phyloP scores from a whole-genome alignment of 2,113 vertebrate species.

The Petrocephalus zakoni region DNA sequence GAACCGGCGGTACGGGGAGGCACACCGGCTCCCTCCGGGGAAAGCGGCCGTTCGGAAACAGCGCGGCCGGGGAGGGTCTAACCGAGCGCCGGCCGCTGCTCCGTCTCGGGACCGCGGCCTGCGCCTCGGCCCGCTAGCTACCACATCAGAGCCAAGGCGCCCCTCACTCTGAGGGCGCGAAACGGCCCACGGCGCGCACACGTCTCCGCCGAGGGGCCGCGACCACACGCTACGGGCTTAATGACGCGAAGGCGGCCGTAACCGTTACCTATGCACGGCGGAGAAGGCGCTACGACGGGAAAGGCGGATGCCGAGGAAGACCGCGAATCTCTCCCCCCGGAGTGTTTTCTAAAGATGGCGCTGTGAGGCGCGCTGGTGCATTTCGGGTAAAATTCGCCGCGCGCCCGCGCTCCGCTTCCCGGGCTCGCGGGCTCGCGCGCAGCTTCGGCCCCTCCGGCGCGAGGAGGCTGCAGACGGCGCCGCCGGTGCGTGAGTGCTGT shows the following conservation, averaged over 20 bases:
- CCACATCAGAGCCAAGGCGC: background rate
- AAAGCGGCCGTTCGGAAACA: background rate
- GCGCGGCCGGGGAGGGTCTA: background rate
- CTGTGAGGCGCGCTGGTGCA: constrained; percentile 46
- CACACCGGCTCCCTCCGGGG: background rate
- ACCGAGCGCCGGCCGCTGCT: background rate
- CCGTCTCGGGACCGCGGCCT: constrained; percentile 23
- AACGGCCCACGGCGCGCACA: background rate
- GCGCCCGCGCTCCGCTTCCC: background rate
- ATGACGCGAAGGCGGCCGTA: background rate
- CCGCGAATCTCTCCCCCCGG: constrained; percentile 40
- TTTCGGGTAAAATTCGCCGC: constrained; percentile 32
- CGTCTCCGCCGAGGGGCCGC: background rate
- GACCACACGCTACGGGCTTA: background rate
- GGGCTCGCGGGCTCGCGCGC: background rate
- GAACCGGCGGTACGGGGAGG: background rate
- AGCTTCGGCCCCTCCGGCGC: background rate
- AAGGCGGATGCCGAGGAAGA: background rate
- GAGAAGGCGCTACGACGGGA: constrained; percentile 13
- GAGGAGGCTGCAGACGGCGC: background rate
- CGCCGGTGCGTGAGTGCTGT: no score
- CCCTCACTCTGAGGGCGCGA: background rate
- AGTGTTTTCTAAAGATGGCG: constrained; percentile 68
- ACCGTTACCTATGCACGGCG: background rate
- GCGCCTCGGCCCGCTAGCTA: constrained; percentile 14